These are phyloP conservation scores for Falco cherrug DNA, from an alignment of 2,797 vertebrate species.

Conservation along the genomic window DNA sequence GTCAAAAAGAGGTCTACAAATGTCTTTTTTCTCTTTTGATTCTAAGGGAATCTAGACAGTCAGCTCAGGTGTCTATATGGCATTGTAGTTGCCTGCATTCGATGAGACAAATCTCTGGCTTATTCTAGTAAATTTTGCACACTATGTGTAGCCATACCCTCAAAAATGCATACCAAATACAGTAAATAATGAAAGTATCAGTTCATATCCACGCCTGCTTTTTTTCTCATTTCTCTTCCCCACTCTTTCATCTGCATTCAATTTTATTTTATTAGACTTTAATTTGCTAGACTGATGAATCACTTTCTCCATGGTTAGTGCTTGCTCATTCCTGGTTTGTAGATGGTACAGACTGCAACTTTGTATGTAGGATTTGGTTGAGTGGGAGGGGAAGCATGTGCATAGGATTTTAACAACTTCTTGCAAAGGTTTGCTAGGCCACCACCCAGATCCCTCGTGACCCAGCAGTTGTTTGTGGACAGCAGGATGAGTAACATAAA, in stretches of 20 bases:
- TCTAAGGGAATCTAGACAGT: not conserved
- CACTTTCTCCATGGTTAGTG: not conserved
- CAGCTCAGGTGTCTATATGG: not conserved
- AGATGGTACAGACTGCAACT: not conserved
- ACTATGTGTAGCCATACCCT: not conserved
- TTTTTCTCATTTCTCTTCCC: not conserved
- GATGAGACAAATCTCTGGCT: not conserved
- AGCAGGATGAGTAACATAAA: not conserved
- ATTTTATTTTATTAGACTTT: constrained; percentile 12
- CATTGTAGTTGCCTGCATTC: not conserved
- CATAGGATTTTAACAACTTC: not conserved
- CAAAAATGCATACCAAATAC: not conserved
- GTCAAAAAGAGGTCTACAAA: not conserved
- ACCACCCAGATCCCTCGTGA: not conserved
- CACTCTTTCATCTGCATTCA: not conserved
- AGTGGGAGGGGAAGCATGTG: not conserved
- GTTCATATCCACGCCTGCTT: not conserved
- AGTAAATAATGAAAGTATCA: not conserved
- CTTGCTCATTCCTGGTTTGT: constrained; percentile 2
- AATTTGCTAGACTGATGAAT: constrained; percentile 34
- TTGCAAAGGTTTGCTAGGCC: not conserved
- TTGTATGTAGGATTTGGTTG: not conserved
- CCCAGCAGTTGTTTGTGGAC: not conserved
- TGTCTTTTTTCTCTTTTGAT: not conserved
- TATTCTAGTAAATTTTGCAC: not conserved